Conservation (phyloP, 2,113 vertebrate genomes). For the Balaeniceps rex region DNA sequence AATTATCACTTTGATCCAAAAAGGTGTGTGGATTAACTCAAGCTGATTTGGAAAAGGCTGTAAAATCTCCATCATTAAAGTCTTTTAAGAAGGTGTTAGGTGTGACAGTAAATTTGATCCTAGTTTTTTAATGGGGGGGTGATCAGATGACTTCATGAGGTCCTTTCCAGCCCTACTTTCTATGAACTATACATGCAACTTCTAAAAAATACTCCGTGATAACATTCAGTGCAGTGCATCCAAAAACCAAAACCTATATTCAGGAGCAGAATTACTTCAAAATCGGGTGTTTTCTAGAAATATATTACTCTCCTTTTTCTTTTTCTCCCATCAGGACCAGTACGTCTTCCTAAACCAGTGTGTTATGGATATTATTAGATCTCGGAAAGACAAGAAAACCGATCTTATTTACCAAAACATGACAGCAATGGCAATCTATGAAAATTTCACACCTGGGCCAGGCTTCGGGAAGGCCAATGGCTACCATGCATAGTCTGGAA, state of each 20-base stretch:
- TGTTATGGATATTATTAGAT: constrained; percentile 89
- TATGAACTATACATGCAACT: not conserved
- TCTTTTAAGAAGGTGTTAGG: not conserved
- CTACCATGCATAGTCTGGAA: constrained; percentile 61
- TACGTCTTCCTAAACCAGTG: constrained; percentile 95
- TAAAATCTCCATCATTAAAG: not conserved
- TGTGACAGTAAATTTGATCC: not conserved
- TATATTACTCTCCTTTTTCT: not conserved
- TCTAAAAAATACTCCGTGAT: not conserved
- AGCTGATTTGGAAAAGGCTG: not conserved
- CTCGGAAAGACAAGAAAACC: constrained; percentile 84
- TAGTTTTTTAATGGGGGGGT: fast-evolving
- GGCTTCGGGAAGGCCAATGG: constrained; percentile 71
- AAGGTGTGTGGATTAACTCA: not conserved
- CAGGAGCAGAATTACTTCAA: not conserved
- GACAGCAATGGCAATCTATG: constrained; percentile 85
- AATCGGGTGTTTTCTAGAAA: not conserved
- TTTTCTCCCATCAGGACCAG: constrained; percentile 81
- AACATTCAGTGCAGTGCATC: not conserved
- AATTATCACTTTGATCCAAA: not conserved
- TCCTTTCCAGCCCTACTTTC: not conserved
- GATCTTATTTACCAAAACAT: constrained; percentile 94
- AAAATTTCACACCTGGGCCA: constrained; percentile 74
- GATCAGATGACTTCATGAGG: not conserved
- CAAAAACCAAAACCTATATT: not conserved